Conservation (phyloP, 2,113 vertebrate genomes). For the Catharus bicknelli region DNA sequence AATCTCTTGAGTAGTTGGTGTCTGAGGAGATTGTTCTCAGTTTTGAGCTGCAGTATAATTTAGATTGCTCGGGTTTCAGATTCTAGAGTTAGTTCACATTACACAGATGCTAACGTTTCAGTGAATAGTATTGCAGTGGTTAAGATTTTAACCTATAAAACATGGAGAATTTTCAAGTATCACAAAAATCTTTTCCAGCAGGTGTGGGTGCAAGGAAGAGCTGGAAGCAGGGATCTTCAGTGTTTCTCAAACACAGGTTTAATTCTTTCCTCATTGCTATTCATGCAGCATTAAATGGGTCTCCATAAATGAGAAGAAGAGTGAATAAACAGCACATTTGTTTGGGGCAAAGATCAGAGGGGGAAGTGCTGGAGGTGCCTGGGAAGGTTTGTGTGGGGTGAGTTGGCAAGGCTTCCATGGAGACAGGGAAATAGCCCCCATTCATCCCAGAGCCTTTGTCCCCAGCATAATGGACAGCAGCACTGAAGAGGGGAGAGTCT, state of each 20-base stretch:
- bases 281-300: neutral
- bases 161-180: neutral
- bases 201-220: neutral
- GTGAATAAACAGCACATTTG: conserved; percentile 36
- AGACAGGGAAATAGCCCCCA: conserved; percentile 38
- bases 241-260: neutral
- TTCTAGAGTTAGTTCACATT: neutral
- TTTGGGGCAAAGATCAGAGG: conserved; percentile 52
- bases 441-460: conserved; percentile 55
- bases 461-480: conserved; percentile 28
- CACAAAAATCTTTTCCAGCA: neutral
- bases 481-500: neutral
- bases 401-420: conserved; percentile 69
- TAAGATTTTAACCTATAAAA: neutral
- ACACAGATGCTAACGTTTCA: neutral
- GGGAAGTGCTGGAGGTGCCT: conserved; percentile 34
- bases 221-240: neutral
- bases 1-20: neutral
- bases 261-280: conserved; percentile 33
- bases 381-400: conserved; percentile 23
- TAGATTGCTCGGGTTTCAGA: neutral
- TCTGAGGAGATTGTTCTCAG: neutral
- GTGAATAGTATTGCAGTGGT: neutral
- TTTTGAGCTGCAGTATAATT: neutral
- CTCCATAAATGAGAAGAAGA: neutral